Percentiles rank a stretch among this genome's conserved stretches.
Conservation (phyloP, 2,797 vertebrate species). For the Xenopus petersii region DNA sequence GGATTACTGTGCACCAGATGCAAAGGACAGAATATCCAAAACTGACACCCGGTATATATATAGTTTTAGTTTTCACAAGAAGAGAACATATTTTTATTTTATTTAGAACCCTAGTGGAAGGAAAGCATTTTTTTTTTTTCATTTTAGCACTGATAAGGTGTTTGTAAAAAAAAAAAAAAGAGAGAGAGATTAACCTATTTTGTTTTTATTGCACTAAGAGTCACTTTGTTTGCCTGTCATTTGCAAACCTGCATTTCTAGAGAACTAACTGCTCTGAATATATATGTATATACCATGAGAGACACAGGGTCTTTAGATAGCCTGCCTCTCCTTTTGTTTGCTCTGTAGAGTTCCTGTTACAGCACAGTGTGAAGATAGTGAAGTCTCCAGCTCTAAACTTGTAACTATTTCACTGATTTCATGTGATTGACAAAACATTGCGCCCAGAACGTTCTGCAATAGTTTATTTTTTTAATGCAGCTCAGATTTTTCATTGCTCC, state of each 20-base stretch:
- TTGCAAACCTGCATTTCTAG: constrained; percentile 67
- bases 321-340: constrained; percentile 49
- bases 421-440: neutral
- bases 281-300: constrained; percentile 5
- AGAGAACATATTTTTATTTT: constrained; percentile 11
- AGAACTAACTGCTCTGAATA: constrained; percentile 52
- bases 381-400: neutral
- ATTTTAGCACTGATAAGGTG: constrained; percentile 29
- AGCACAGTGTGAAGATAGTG: constrained; percentile 10
- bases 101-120: constrained; percentile 8
- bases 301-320: constrained; percentile 4
- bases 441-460: neutral
- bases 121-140: neutral
- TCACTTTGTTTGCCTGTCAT: constrained; percentile 72
- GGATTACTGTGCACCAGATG: constrained; percentile 21
- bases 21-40: neutral
- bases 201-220: constrained; percentile 73
- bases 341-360: constrained; percentile 55
- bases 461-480: neutral
- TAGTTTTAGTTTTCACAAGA: neutral
- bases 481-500: neutral
- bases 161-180: constrained; percentile 9
- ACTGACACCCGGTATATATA: neutral
- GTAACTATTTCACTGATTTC: constrained; percentile 7
- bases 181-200: constrained; percentile 19